Base-by-base conservation (phyloP, 2,797 vertebrate species). In the Chaenodraco wilsoni region DNA sequence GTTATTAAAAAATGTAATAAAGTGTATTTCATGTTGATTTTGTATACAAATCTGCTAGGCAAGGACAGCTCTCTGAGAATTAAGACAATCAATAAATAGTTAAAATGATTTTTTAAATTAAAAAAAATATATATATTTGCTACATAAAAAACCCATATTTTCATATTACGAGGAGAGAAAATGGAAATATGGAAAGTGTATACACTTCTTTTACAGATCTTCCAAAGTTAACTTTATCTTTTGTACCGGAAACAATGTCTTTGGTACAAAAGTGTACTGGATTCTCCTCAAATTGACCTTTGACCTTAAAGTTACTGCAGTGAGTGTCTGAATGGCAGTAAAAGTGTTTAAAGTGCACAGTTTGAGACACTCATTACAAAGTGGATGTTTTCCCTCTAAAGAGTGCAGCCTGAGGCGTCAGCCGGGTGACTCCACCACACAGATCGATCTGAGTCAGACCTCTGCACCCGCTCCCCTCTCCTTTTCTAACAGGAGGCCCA, bases 371-470 rank as follows among this genome's bases (percentile, higher is more conserved):
- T 58, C 41, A 46, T 15, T 48, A 77, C 76, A 74, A 73, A 82
- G 75, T 74, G 71, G 44, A 70, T 78, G 75, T 81, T 86, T 86
- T 76, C 68, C 19, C 66, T 76, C 3, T 40, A 13, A 74, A 79
- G 50, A 73, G 15, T 3, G 69, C 61, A 59, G 72, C 74, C 78
- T 1, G 16, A 72, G 76, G 88, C 80, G 75, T 58, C 83, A 45
- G 56, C 58, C 37, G 9, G 40, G 9, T 90, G 90, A 88, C 65
- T 81, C 89, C 86, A 88, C 16, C 51, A 0, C 84, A 33, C 13
- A 15, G 69, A 82, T 82, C 60, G 72, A 59, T 66, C n/a, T 87
- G 88, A 88, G 72, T 89, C 89, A 92, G 41, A 48, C 16, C 5
- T 14, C 63, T 15, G 41, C 1, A 2, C 61, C 63, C 9, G 65